These are phyloP conservation scores for Nasonia vitripennis DNA, from an alignment of 1,140 invertebrate genomes.

Conservation along the genomic window DNA sequence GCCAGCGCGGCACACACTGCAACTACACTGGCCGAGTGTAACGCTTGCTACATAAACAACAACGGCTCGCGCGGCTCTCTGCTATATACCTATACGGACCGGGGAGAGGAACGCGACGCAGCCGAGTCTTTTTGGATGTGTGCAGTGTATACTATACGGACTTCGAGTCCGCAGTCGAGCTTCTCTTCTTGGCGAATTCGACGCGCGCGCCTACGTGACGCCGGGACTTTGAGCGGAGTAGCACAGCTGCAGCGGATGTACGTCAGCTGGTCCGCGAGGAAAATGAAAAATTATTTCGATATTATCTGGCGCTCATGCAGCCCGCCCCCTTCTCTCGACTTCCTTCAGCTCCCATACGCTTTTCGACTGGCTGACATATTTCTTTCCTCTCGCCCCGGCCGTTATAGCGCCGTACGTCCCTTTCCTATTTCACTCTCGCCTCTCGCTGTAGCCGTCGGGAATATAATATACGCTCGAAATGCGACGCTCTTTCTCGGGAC, in stretches of 20 bases:
- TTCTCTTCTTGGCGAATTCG: constrained; percentile 27
- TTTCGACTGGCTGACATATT: neutral
- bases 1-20: neutral
- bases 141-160: neutral
- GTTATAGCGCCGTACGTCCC: neutral
- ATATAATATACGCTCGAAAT: neutral
- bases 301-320: constrained; percentile 35
- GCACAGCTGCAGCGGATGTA: constrained; percentile 52
- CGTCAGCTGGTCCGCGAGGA: constrained; percentile 36
- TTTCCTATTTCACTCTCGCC: neutral
- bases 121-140: constrained; percentile 6
- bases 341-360: neutral
- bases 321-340: neutral
- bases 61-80: no score
- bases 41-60: constrained; percentile 50
- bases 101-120: neutral
- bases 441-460: no score
- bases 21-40: constrained; percentile 11
- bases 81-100: neutral
- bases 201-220: constrained; percentile 30
- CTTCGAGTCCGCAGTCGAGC: neutral
- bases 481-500: neutral
- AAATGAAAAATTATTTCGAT: constrained; percentile 56
- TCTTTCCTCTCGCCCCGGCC: neutral
- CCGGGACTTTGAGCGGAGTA: constrained; percentile 19